Evolutionary conservation across 1,140 invertebrate genomes (phyloP).

Genomic region (Drosophila subobscura): DNA sequence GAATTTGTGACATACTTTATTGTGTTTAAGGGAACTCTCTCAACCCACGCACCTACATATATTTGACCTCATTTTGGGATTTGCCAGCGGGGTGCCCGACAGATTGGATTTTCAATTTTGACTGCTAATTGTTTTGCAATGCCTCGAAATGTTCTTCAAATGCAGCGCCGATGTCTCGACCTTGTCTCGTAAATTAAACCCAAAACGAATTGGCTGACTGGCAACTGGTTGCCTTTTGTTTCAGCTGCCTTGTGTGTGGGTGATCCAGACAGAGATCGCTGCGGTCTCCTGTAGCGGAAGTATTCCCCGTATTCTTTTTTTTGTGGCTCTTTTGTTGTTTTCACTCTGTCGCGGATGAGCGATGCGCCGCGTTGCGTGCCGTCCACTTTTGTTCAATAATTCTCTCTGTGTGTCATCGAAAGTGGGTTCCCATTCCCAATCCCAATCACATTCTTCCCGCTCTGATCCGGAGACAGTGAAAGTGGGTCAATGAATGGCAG

Average conservation of each 20-base stretch:
- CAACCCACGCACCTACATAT: too few species aligned
- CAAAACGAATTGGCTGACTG: conserved; percentile 7
- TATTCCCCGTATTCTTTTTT: conserved; percentile 6
- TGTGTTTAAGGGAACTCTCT: too few species aligned
- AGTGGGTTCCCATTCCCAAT: conserved; percentile 32
- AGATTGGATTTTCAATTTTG: too few species aligned
- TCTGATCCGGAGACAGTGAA: conserved; percentile 28
- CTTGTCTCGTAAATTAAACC: conserved; percentile 54
- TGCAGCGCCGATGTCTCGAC: conserved; percentile 30
- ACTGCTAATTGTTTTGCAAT: conserved; percentile 24
- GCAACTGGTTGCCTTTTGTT: not conserved
- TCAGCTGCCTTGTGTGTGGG: conserved; percentile 28
- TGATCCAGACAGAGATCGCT: conserved; percentile 15
- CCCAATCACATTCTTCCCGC: conserved; percentile 16
- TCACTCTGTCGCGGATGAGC: conserved; percentile 56
- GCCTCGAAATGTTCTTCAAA: conserved; percentile 53
- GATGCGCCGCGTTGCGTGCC: conserved; percentile 3
- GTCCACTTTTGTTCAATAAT: conserved; percentile 50
- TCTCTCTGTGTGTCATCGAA: conserved; percentile 48
- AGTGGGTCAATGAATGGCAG: conserved; percentile 46
- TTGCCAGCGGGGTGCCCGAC: too few species aligned
- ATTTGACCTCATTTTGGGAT: too few species aligned
- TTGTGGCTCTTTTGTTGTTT: conserved; percentile 43
- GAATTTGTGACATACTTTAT: not conserved
- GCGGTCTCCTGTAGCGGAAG: conserved; percentile 35